phyloP scores from a whole-genome alignment of 2,113 vertebrate species.

The Paratilapia polleni region DNA sequence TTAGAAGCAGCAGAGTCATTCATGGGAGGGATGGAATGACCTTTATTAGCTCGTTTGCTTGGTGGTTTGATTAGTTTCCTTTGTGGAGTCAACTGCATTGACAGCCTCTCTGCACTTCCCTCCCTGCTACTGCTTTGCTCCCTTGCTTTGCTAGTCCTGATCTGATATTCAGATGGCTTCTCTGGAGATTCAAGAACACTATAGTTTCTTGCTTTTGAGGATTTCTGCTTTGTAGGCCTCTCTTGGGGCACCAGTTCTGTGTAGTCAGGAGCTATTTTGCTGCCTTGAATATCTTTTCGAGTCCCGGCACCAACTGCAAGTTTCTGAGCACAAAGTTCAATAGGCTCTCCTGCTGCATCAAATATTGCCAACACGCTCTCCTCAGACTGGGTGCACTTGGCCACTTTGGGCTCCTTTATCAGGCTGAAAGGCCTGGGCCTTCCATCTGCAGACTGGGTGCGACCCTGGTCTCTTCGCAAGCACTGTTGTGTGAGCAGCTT shows the following conservation, averaged over 20 bases:
- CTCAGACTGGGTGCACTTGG: slow-evolving; percentile 85
- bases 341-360: slow-evolving; percentile 86
- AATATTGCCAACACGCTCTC: slow-evolving; percentile 85
- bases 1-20: slow-evolving; percentile 72
- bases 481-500: slow-evolving; percentile 71
- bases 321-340: slow-evolving; percentile 85
- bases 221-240: slow-evolving; percentile 73
- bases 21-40: slow-evolving; percentile 67
- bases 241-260: slow-evolving; percentile 80
- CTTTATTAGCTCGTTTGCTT: slow-evolving; percentile 67
- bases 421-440: slow-evolving; percentile 82
- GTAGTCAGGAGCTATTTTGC: slow-evolving; percentile 67
- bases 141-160: slow-evolving; percentile 46
- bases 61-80: slow-evolving; percentile 80
- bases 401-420: slow-evolving; percentile 81
- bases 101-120: slow-evolving; percentile 63
- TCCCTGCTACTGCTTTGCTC: slow-evolving; percentile 46
- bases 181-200: slow-evolving; percentile 75
- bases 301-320: slow-evolving; percentile 64
- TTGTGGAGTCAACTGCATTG: slow-evolving; percentile 67
- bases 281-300: slow-evolving; percentile 74
- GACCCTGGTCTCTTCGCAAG: slow-evolving; percentile 74
- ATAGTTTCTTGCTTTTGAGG: slow-evolving; percentile 70
- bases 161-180: slow-evolving; percentile 73
- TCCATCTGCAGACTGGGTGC: slow-evolving; percentile 75